These are phyloP conservation scores for Bombus balteatus DNA, from an alignment of 1,140 invertebrate genomes.

Conservation along the genomic window DNA sequence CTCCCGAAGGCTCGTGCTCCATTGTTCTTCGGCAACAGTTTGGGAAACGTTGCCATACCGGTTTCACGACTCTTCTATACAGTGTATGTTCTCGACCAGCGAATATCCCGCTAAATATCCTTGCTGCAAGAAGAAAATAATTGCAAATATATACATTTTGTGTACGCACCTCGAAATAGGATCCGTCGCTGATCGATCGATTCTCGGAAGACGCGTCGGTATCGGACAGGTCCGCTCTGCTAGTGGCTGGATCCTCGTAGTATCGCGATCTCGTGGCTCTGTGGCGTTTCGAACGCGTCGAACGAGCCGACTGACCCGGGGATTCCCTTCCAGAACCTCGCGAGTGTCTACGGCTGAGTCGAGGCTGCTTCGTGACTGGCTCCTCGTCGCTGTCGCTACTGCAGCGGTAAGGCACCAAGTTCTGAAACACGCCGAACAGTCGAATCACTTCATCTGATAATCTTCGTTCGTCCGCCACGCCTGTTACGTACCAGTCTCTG, in stretches of 20 bases:
- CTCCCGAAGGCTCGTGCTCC: neutral
- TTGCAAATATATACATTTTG: too few species aligned
- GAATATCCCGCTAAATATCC: neutral
- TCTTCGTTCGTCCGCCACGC: neutral
- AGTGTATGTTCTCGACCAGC: neutral
- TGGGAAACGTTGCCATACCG: neutral
- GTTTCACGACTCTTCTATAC: neutral
- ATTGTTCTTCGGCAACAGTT: slow-evolving; percentile 19
- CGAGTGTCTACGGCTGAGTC: slow-evolving; percentile 80
- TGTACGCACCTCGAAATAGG: slow-evolving; percentile 80
- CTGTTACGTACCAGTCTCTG: neutral
- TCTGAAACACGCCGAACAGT: slow-evolving; percentile 73
- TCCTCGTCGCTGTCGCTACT: slow-evolving; percentile 86
- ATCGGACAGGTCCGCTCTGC: slow-evolving; percentile 74
- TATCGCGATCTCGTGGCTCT: slow-evolving; percentile 54
- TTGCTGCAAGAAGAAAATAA: neutral
- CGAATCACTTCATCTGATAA: slow-evolving; percentile 39
- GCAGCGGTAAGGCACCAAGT: slow-evolving; percentile 65
- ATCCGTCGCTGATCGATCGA: slow-evolving; percentile 79
- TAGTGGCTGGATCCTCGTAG: slow-evolving; percentile 57
- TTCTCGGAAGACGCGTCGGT: slow-evolving; percentile 79
- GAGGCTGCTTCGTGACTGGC: slow-evolving; percentile 87
- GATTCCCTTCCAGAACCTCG: slow-evolving; percentile 73
- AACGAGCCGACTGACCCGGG: slow-evolving; percentile 65
- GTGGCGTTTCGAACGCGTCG: slow-evolving; percentile 65